These are phyloP conservation scores for Ceriagrion tenellum DNA, from an alignment of 2,888 invertebrate species.

Conservation along the genomic window DNA sequence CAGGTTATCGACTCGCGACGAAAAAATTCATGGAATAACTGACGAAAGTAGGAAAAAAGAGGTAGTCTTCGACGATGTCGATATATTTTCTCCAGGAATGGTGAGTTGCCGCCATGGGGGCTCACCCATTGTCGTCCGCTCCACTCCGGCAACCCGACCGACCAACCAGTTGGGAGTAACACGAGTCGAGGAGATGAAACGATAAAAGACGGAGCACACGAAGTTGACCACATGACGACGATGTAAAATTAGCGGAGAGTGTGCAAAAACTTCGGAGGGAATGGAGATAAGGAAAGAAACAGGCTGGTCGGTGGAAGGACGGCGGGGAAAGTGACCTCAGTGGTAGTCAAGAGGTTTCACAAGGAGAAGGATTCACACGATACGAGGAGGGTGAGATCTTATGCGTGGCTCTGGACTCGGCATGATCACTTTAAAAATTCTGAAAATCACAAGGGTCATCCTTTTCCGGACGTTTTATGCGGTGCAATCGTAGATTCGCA, in stretches of 20 bases:
- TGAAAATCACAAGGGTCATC: no score
- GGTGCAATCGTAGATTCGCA: no score
- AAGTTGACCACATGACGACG: slow-evolving; percentile 31
- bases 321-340: background rate
- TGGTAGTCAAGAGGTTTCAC: no score
- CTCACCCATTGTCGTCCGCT: background rate
- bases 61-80: background rate
- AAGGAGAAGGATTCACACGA: no score
- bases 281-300: background rate
- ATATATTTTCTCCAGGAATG: background rate
- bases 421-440: no score
- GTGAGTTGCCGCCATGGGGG: background rate
- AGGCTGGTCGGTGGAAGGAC: background rate
- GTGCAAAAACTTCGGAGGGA: background rate
- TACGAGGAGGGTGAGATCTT: no score
- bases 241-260: slow-evolving; percentile 12
- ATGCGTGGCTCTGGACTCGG: no score
- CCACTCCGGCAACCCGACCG: background rate
- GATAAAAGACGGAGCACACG: background rate
- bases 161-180: background rate
- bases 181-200: slow-evolving; percentile 7
- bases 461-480: no score
- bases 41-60: background rate
- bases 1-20: background rate
- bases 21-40: background rate